These are phyloP conservation scores for Carollia perspicillata DNA, from an alignment of 2,113 vertebrate genomes.

Conservation along the genomic window DNA sequence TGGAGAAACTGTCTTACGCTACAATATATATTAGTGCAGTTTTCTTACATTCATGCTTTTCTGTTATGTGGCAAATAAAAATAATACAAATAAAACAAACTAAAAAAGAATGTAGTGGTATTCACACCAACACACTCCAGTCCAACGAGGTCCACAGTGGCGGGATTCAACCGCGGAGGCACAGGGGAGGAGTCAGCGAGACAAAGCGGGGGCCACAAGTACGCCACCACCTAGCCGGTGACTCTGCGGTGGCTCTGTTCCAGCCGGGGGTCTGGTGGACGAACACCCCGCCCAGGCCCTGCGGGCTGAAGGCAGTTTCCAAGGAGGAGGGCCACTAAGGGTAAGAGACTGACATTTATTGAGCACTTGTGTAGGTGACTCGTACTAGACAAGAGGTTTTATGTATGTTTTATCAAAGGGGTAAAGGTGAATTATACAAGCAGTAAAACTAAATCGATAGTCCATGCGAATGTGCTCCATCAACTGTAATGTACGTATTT, in stretches of 20 bases:
- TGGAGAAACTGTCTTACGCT: neutral
- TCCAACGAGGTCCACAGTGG: fast-evolving
- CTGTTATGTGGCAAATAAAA: neutral
- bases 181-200: neutral
- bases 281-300: neutral
- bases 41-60: neutral
- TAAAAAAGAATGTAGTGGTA: neutral
- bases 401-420: fast-evolving
- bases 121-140: neutral
- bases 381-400: neutral
- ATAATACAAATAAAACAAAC: too few relatives aligned
- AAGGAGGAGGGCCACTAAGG: neutral
- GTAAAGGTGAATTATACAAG: neutral
- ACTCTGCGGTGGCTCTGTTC: neutral
- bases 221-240: neutral
- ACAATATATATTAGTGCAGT: neutral
- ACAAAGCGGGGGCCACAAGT: neutral
- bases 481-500: neutral
- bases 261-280: neutral
- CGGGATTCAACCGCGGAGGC: too few relatives aligned
- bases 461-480: too few relatives aligned
- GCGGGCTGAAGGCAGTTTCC: neutral
- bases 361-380: neutral
- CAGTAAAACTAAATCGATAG: neutral
- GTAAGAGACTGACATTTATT: neutral